Evolutionary conservation across 2,797 vertebrate genomes (phyloP), one percentile per base, ranked within the genome.

Genomic region (Neomorphus geoffroyi): DNA sequence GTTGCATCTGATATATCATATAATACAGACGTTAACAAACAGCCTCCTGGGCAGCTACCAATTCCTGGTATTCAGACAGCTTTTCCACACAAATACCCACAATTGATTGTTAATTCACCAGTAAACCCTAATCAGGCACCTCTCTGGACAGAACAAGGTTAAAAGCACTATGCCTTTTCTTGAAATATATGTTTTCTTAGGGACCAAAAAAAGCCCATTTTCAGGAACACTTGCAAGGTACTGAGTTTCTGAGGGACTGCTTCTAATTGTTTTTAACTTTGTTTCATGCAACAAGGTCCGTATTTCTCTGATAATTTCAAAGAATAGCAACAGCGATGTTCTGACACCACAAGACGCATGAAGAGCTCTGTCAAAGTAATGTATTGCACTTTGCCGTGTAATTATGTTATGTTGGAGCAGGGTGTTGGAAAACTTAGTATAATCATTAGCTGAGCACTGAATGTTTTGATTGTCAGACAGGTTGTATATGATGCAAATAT

Each of bases 401-500:
- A 94, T 97, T 97, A 98, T 97, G 97, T 87, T 97, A 95, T 88
- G 96, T 39, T 98, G 97, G 97, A 98, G 97, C 93, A 80, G 92
- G 96, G 85, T 53, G 88, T 95, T 97, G 98, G 98, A 98, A 98
- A 98, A 98, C 96, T 97, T 80, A 93, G 86, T 97, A 98, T 97
- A 98, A 97, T 95, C 96, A 97, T 97, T 97, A 97, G 97, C 96
- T 77, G 93, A 98, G 98, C 17, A 1, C 96, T 98, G 97, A 98
- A 98, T 97, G 97, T 98, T 98, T 98, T 98, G 97, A 97, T 98
- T 98, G 97, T 98, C 96, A 98, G 97, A 97, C 98, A 98, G 97
- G 98, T 96, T 97, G 97, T 96, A 97, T 98, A 98, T 98, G 98
- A 97, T 98, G 97, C 97, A 98, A 98, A 98, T 97, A 96, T 97